A percentile compares a stretch with the other conserved stretches of the same genome.
phyloP scores from a whole-genome alignment of 2,113 vertebrate species.

The Chamaetylas fuelleborni region DNA sequence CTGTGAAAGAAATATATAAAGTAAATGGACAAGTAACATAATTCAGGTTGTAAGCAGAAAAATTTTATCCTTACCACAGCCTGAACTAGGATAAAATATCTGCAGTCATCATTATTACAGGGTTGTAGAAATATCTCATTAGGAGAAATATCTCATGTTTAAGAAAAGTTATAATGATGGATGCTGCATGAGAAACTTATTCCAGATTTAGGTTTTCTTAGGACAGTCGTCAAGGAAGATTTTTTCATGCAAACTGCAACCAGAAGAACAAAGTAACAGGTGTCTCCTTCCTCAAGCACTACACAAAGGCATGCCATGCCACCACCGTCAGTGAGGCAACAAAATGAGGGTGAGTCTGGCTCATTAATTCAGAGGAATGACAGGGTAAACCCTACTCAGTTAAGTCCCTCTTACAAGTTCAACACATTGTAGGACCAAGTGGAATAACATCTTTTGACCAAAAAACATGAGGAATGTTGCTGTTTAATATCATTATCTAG shows the following conservation, averaged over 20 bases:
- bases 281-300: neutral
- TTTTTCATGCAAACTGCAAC: neutral
- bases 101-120: fast-evolving
- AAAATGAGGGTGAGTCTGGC: fast-evolving
- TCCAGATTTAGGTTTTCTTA: neutral
- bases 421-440: neutral
- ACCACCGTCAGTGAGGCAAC: fast-evolving
- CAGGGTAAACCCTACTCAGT: neutral
- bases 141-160: neutral
- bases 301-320: neutral
- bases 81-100: neutral
- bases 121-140: neutral
- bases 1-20: neutral
- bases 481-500: neutral
- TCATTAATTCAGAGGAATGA: neutral
- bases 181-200: neutral
- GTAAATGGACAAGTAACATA: neutral
- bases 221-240: neutral
- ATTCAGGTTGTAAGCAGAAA: neutral
- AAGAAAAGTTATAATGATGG: neutral
- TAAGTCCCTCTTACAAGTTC: neutral
- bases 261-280: neutral
- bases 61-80: neutral
- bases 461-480: neutral
- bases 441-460: neutral